Conservation (phyloP, 2,797 vertebrate genomes). For the Gallinago nigripennis region DNA sequence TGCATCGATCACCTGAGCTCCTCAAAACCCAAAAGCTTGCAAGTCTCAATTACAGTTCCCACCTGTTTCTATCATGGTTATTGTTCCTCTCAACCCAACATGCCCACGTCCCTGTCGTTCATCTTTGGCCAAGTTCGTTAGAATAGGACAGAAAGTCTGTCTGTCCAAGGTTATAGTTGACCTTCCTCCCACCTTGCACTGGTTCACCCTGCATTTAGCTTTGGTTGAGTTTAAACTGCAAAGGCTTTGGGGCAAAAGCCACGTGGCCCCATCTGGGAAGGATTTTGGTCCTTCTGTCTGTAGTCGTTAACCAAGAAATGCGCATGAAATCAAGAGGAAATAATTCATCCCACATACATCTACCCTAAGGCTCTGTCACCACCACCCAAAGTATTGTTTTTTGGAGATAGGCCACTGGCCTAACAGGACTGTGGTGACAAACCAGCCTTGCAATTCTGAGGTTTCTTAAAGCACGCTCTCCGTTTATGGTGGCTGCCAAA, state of each 20-base stretch:
- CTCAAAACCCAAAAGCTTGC: background rate
- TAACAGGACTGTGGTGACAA: background rate
- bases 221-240: background rate
- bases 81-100: background rate
- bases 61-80: background rate
- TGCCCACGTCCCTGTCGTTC: background rate
- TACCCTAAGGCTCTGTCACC: background rate
- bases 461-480: slow-evolving; percentile 10
- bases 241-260: background rate
- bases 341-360: background rate
- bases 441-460: slow-evolving; percentile 12
- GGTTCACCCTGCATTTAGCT: background rate
- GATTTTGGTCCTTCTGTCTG: background rate
- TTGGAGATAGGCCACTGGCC: background rate
- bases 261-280: background rate
- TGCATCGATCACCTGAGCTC: background rate
- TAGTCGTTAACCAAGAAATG: background rate
- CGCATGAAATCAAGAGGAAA: background rate
- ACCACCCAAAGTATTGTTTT: background rate
- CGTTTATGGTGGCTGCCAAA: slow-evolving; percentile 4
- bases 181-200: background rate
- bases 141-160: background rate
- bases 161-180: background rate
- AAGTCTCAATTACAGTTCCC: background rate
- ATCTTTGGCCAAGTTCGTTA: background rate